Base-by-base conservation (phyloP, 1,140 invertebrate species). In the Mercenaria mercenaria region DNA sequence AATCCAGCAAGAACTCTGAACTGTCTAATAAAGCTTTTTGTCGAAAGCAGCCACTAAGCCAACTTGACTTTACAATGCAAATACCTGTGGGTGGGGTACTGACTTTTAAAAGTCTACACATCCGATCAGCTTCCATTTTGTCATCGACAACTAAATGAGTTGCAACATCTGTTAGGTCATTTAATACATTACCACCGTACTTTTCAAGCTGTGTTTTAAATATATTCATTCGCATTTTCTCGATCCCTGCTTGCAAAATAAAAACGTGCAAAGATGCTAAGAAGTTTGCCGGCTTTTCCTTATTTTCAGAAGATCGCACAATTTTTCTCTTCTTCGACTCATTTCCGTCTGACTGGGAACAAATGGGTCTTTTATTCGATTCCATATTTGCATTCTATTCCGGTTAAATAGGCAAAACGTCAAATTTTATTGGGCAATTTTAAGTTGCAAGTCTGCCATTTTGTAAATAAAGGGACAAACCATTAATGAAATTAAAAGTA, bases 21-120 rank as follows among this genome's bases (percentile, higher is more conserved):
- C 52, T 79, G 67, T 90, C 56, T 23, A 93, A 77, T 15, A 92
- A 41, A 34, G 86, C 74, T 91, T 95, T 95, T 26, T 91, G 74
- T 79, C 89, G 92, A 43, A 96, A 92, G 89, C 95, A 96, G 20
- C 76, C 77, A 91, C 95, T 96, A 23, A 96, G 81, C 95, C 95
- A 96, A n/a, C 88, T 77, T 37, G 92, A 92, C 91, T 95, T 95
- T 1, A 96, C 92, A 88, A 95, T 80, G n/a, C 61, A 37, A 29
- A 93, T 74, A 64, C 89, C 69, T 32, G 61, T 37, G 26, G 93
- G 92, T 37, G 91, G 91, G 2, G 61, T 77, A 64, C 93, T 91
- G n/a, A 94, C 8, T 85, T 94, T 93, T 37, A 95, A 80, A 29
- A 96, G 90, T 64, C 90, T 92, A 79, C 90, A 92, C 88, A 95